Evolutionary conservation across 2,797 vertebrate species (phyloP), one percentile per base, ranked within the genome.

Genomic region (Sebastolobus altivelis): DNA sequence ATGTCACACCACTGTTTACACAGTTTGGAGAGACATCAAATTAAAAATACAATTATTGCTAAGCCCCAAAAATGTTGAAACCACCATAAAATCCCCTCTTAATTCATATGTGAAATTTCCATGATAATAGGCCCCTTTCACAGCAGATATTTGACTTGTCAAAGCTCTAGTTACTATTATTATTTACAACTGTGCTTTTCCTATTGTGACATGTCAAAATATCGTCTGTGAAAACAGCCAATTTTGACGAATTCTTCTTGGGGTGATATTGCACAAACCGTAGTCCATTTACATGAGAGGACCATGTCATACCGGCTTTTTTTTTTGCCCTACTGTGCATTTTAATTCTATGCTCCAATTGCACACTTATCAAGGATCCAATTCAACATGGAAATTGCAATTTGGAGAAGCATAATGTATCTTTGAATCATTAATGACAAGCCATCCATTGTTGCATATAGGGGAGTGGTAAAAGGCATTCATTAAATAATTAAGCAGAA

Each of bases 401-500:
- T 84, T 70, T 87, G 35, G 62, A 72, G n/a, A 6, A 59, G 43
- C 0, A 66, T 55, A 77, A 72, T 77, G 55, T 54, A 59, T 65
- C 5, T 58, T 74, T 86, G 49, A 85, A 86, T 84, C 60, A 80
- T 81, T 87, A 72, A 86, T 86, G 77, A 58, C 40, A 22, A 56
- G 8, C 38, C 40, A 70, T 14, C 40, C 52, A 37, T 38, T 78
- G 63, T 63, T 38, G 52, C 60, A 69, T 25, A 38, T 66, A 65
- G 38, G n/a, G 33, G 54, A 62, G 60, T 56, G 75, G 72, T 75
- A 62, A 80, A 78, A 69, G 27, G 35, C 46, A 46, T 82, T 78
- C 40, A 77, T 54, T 87, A 63, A 84, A 84, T 83, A 87, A 88
- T 84, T 66, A 74, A 84, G 65, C 22, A 73, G 55, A 76, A 73